A percentile compares a stretch with the other conserved stretches of the same genome.
Conservation (phyloP, 2,888 invertebrate genomes). For the Drosophila dives region DNA sequence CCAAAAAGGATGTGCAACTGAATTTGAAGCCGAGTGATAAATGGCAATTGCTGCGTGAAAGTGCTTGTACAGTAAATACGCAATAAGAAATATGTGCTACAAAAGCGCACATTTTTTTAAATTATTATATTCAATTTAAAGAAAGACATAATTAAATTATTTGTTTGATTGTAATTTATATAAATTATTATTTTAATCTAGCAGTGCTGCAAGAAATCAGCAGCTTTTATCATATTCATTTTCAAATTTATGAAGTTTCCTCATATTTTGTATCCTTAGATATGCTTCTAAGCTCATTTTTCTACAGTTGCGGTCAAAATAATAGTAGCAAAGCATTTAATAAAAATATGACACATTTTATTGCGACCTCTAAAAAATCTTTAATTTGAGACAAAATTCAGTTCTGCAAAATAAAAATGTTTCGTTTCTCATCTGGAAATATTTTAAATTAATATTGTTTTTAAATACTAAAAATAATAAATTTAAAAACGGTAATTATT, state of each 20-base stretch:
- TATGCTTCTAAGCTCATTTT: neutral
- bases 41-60: constrained; percentile 9
- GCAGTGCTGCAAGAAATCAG: neutral
- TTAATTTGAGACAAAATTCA: too few species aligned
- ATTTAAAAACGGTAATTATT: neutral
- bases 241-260: too few species aligned
- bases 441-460: too few species aligned
- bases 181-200: neutral
- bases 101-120: neutral
- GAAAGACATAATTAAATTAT: neutral
- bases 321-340: neutral
- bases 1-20: constrained; percentile 33
- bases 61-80: constrained; percentile 6
- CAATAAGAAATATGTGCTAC: constrained; percentile 9
- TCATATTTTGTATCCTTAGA: neutral
- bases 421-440: too few species aligned
- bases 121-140: neutral
- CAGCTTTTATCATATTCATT: neutral
- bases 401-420: too few species aligned
- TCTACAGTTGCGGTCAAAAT: neutral
- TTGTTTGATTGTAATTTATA: neutral
- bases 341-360: too few species aligned
- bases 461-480: neutral
- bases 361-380: too few species aligned
- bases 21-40: constrained; percentile 39